phyloP scores from a whole-genome alignment of 2,888 invertebrate species.

The Phaonia tiefii region DNA sequence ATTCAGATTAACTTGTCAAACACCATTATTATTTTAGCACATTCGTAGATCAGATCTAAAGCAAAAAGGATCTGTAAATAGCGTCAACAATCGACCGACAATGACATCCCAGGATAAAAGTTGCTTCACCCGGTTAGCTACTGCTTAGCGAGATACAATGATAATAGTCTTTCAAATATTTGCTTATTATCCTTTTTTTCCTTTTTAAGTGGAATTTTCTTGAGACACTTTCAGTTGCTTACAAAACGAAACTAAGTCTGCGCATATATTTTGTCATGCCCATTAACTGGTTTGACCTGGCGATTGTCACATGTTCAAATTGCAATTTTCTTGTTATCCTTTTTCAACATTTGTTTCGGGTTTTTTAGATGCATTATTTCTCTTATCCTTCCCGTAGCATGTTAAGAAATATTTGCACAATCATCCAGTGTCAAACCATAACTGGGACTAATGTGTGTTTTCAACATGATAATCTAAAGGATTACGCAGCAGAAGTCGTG shows the following conservation, averaged over 20 bases:
- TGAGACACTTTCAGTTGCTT: conserved; percentile 26
- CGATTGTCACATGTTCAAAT: conserved; percentile 34
- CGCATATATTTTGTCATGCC: conserved; percentile 35
- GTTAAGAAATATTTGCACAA: conserved; percentile 48
- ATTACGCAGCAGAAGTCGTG: conserved; percentile 1
- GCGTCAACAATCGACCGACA: neutral
- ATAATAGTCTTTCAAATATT: conserved; percentile 49
- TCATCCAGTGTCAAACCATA: conserved; percentile 37
- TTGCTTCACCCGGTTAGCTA: too few relatives aligned
- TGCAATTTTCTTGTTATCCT: conserved; percentile 12
- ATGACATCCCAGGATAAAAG: too few relatives aligned
- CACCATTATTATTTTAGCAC: conserved; percentile 65
- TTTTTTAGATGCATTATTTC: conserved; percentile 6
- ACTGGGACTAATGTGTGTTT: conserved; percentile 43
- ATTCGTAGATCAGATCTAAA: conserved; percentile 25
- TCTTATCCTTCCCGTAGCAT: conserved; percentile 32
- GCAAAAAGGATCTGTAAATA: neutral
- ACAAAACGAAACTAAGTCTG: conserved; percentile 28
- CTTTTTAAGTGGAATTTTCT: conserved; percentile 57
- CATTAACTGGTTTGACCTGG: conserved; percentile 42
- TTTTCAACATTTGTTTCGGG: conserved; percentile 12
- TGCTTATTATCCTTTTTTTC: conserved; percentile 52
- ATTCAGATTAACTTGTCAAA: conserved; percentile 65
- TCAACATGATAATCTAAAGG: conserved; percentile 26
- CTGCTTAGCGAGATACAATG: too few relatives aligned